Base-by-base conservation (phyloP, 2,888 invertebrate species). In the Bhutanitis thaidina region DNA sequence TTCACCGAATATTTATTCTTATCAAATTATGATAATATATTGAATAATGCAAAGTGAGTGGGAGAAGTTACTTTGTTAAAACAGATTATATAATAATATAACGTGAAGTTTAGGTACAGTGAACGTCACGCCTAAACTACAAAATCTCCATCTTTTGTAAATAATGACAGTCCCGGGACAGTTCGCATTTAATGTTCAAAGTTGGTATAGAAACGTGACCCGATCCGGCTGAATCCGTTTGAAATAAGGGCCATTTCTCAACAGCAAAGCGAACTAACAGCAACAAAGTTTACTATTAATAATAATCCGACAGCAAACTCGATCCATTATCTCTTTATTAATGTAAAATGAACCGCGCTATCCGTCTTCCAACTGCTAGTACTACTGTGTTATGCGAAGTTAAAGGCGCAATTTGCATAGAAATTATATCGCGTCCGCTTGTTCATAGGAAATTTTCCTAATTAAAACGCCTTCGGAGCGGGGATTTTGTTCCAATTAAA, bases 321-420 rank as follows among this genome's bases (percentile, higher is more conserved):
- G 51, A 55, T 57, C 55, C 55, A 56, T 58, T 56, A 54, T 54
- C 49, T 51, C 69, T 69, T 67, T 70, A 73, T 74, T 71, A 74
- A 71, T 72, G 68, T 67, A 69, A 62, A 76, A 73, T 67, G 60
- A 61, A 69, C 68, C 63, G 54, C 59, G 47, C 59, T 55, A 62
- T 62, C 57, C 61, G 59, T 65, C 67, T 64, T 62, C 55, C 47
- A 55, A 61, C 65, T 56, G 55, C 49, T 65, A 12, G 36, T 25
- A 60, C 65, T 59, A 58, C 67, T 67, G 64, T 69, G 75, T 78
- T 80, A 80, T 79, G 74, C 77, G 75, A 84, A 87, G 80, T 85
- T 87, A 85, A 86, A 86, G 76, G 85, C 76, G 76, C 72, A 78
- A 89, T 89, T 89, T 87, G 86, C 88, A 89, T 88, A 78, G 86